A percentile compares a stretch with the other conserved stretches of the same genome.
Conservation (phyloP, 2,888 invertebrate genomes). For the Callosobruchus maculatus region DNA sequence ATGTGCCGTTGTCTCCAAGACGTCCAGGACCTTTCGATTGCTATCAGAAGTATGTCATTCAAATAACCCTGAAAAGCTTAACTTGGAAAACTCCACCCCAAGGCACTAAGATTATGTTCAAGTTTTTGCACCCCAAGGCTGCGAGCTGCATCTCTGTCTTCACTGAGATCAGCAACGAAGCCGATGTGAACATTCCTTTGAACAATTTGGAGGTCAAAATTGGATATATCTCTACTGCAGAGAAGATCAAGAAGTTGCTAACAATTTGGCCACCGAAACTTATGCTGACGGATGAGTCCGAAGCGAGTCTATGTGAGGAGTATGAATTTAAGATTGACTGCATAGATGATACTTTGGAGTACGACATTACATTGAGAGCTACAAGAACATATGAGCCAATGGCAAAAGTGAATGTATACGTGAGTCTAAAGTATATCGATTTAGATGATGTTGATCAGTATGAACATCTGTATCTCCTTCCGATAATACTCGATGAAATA, state of each 20-base stretch:
- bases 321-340: slow-evolving; percentile 26
- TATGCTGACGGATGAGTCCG: slow-evolving; percentile 32
- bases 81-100: slow-evolving; percentile 28
- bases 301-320: slow-evolving; percentile 29
- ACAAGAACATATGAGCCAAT: slow-evolving; percentile 27
- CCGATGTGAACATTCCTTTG: slow-evolving; percentile 27
- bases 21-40: slow-evolving; percentile 10
- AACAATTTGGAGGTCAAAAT: slow-evolving; percentile 33
- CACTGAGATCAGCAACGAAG: slow-evolving; percentile 28
- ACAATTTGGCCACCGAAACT: slow-evolving; percentile 38
- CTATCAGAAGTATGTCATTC: slow-evolving; percentile 35
- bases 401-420: slow-evolving; percentile 31
- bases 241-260: slow-evolving; percentile 32
- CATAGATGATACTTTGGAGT: slow-evolving; percentile 18
- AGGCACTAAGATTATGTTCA: slow-evolving; percentile 31
- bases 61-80: slow-evolving; percentile 35
- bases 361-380: slow-evolving; percentile 26
- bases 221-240: slow-evolving; percentile 33
- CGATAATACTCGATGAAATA: slow-evolving; percentile 41
- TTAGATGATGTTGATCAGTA: slow-evolving; percentile 20
- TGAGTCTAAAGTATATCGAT: slow-evolving; percentile 21
- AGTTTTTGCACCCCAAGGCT: slow-evolving; percentile 42
- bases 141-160: slow-evolving; percentile 32
- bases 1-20: slow-evolving; percentile 22
- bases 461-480: slow-evolving; percentile 24